These are phyloP conservation scores for Centropus unirufus DNA, from an alignment of 2,113 vertebrate genomes.

Conservation along the genomic window DNA sequence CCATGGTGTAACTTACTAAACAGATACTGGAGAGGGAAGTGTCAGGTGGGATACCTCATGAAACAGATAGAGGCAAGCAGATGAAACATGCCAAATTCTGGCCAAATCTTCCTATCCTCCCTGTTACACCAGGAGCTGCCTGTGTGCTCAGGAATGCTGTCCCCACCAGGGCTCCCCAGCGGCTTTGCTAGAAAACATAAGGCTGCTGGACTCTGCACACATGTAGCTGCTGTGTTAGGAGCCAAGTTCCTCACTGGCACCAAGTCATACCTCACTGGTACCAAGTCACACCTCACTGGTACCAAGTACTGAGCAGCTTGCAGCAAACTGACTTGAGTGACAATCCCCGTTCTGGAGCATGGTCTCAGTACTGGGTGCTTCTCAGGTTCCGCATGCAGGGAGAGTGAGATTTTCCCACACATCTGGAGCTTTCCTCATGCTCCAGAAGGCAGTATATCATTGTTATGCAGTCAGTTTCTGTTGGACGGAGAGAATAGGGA, in stretches of 20 bases:
- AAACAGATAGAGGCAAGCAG: background rate
- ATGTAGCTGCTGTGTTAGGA: fast-evolving
- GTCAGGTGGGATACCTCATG: background rate
- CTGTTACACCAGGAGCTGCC: background rate
- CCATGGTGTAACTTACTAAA: background rate
- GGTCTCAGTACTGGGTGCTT: background rate
- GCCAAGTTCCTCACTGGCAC: fast-evolving
- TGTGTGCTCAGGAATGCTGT: background rate
- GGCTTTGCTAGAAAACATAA: background rate
- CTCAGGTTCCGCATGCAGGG: fast-evolving
- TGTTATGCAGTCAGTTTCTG: background rate
- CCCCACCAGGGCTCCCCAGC: background rate
- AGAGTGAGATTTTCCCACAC: background rate
- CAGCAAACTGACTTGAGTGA: background rate
- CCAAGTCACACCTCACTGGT: background rate
- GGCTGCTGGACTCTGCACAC: background rate
- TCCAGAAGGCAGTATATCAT: background rate
- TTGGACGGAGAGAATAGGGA: background rate
- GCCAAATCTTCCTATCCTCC: background rate
- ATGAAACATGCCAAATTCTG: background rate
- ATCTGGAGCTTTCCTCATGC: background rate
- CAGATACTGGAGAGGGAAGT: background rate
- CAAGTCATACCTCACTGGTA: background rate
- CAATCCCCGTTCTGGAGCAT: background rate
- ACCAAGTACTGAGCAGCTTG: background rate